Base-by-base conservation (phyloP, 1,140 invertebrate species). In the Globodera ellingtonae region DNA sequence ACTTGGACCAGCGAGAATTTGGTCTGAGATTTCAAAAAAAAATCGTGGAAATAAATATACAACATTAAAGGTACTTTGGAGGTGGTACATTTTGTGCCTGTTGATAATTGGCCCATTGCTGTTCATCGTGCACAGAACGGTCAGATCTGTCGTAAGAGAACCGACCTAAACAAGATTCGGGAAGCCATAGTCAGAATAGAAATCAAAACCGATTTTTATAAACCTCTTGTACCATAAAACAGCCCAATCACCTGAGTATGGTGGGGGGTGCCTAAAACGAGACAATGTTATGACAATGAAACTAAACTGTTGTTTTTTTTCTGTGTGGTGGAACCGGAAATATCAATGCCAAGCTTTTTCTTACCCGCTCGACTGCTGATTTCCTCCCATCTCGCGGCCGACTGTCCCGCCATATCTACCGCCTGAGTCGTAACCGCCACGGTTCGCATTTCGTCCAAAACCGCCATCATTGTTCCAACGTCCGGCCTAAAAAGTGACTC, bases 71-170 rank as follows among this genome's bases (percentile, higher is more conserved):
- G 71, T 15, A 13, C 44, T 72, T 21, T 35, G n/a, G 56, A 52
- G 15, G 18, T 18, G 56, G 10, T 62, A 15, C 67, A 70, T 44
- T 70, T 70, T 24, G 67, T 5, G 67, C 8, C 62, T 62, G 56
- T 62, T 77, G 35, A 71, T 84, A 84, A 21, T 86, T 75, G 24
- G 71, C 70, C 85, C 85, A 86, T 75, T 86, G 85, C 35, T 82
- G 21, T 67, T 86, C 85, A 72, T 86, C 86, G 56, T 86, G 85
- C 50, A 87, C 80, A 52, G 71, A 84, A 7, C 82, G 84, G 18
- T 71, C 67, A 10, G 67, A 70, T 21, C 73, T 79, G 78, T 86
- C 85, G 69, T 86, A 86, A 9, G 84, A 86, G 56, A 83, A 88
- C 46, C 85, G 86, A 44, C 85, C 85, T 62, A 62, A 62, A 62